phyloP scores from a whole-genome alignment of 2,113 vertebrate genomes.

The Mystacornis crossleyi region DNA sequence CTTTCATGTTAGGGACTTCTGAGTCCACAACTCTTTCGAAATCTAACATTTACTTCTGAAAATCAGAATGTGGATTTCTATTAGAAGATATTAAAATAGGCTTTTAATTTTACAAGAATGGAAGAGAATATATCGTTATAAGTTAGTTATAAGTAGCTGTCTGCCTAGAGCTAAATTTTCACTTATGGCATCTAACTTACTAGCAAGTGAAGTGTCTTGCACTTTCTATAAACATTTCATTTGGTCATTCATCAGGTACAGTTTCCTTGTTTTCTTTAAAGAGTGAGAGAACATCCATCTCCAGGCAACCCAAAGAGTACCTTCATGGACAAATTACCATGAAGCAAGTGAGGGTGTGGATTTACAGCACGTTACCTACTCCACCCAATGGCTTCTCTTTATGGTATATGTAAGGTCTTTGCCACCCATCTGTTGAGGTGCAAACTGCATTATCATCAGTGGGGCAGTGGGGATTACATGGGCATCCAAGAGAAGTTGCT shows the following conservation, averaged over 20 bases:
- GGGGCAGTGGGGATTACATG: not conserved
- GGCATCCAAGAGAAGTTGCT: not conserved
- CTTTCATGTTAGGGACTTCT: not conserved
- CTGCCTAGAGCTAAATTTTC: not conserved
- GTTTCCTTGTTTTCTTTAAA: constrained; percentile 19
- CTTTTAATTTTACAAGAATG: not conserved
- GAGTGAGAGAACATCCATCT: constrained; percentile 1
- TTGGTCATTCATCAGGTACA: not conserved
- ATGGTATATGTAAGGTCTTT: not conserved
- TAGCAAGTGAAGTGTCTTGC: not conserved
- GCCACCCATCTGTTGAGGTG: not conserved
- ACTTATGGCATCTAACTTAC: not conserved
- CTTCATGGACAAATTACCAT: not conserved
- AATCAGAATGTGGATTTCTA: not conserved
- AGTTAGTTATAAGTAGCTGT: not conserved
- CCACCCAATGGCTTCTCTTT: constrained; percentile 16
- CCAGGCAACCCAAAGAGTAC: not conserved
- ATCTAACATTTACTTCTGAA: not conserved
- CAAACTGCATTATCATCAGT: not conserved
- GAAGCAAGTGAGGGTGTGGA: constrained; percentile 31
- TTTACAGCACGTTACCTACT: not conserved
- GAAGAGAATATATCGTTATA: not conserved
- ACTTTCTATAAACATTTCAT: not conserved
- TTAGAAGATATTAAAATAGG: not conserved
- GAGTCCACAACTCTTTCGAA: not conserved